Evolutionary conservation across 2,888 invertebrate species (phyloP), one percentile per base, ranked within the genome.

Genomic region (Tetrapedia diversipes): DNA sequence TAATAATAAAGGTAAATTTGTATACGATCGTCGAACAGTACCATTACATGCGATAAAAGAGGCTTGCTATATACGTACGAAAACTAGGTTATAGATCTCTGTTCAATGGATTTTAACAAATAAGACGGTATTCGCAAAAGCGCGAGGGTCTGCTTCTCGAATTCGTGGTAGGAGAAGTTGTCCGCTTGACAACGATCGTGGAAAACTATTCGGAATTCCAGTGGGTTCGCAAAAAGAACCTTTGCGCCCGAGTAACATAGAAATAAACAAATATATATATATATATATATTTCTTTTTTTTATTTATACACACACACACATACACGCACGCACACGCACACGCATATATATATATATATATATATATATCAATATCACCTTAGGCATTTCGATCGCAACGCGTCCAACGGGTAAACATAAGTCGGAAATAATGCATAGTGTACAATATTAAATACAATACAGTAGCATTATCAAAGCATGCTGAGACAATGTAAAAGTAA

Each of bases 401-500:
- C 81, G 79, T 77, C 80, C 81, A 87, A 87, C 82, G 84, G 86
- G 87, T 87, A 84, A 81, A 85, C 80, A 81, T 60, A 69, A 74
- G 66, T 84, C 65, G 73, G 79, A 41, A 69, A 51, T 72, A 72
- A 75, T 78, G 82, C 84, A 77, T 34, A 74, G 57, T 72, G 73
- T 65, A 75, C 71, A 57, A 76, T 82, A 84, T 84, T 80, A 84
- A 84, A 84, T 78, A 82, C 79, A 78, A 83, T 83, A 75, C 78
- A 81, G 57, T 85, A 84, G 84, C 86, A 83, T 87, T 87, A 86
- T 86, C 77, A 82, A 89, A 89, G 89, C 91, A 91, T 91, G 90
- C 90, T 83, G 85, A 88, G 87, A 90, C 87, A 90, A 83, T 87
- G 86, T 86, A 77, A 77, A 88, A 86, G 86, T 85, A 86, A 86